These are phyloP conservation scores for Drosophila sturtevanti DNA, from an alignment of 1,140 invertebrate species.

Conservation along the genomic window DNA sequence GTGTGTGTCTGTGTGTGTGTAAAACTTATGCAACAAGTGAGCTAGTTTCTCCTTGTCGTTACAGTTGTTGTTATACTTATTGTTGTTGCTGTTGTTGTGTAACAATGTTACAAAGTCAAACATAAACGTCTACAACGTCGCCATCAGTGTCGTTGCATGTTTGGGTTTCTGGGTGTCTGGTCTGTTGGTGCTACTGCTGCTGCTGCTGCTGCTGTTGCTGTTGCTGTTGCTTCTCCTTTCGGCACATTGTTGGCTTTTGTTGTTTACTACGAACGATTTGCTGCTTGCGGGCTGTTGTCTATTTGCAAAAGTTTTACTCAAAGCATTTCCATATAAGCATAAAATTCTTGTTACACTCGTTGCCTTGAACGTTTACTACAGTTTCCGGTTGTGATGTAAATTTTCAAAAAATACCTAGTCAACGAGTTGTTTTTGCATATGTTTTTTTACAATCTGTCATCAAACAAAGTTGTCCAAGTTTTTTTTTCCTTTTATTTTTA, in stretches of 20 bases:
- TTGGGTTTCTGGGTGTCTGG: constrained; percentile 25
- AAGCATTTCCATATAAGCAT: constrained; percentile 50
- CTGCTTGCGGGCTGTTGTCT: constrained; percentile 33
- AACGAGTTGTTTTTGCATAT: constrained; percentile 47
- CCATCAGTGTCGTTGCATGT: constrained; percentile 54
- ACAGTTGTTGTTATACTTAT: constrained; percentile 27
- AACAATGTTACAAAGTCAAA: constrained; percentile 80
- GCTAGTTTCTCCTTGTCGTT: constrained; percentile 26
- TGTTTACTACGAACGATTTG: constrained; percentile 39
- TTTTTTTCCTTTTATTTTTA: constrained; percentile 44
- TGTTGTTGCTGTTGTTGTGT: constrained; percentile 55
- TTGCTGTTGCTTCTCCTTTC: constrained; percentile 51
- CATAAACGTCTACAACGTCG: constrained; percentile 71
- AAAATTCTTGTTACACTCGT: constrained; percentile 54
- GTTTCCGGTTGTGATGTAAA: constrained; percentile 29
- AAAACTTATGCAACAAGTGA: constrained; percentile 75
- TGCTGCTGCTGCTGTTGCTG: constrained; percentile 50
- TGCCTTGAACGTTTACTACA: constrained; percentile 31
- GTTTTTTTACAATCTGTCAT: constrained; percentile 61
- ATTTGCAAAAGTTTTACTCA: constrained; percentile 45
- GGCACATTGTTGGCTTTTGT: constrained; percentile 54
- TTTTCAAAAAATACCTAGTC: constrained; percentile 40
- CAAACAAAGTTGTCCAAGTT: constrained; percentile 62
- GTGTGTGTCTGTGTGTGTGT: constrained; percentile 33
- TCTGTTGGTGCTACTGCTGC: background rate